phyloP scores from a whole-genome alignment of 2,888 invertebrate species.

The Azorinus chamasolen region DNA sequence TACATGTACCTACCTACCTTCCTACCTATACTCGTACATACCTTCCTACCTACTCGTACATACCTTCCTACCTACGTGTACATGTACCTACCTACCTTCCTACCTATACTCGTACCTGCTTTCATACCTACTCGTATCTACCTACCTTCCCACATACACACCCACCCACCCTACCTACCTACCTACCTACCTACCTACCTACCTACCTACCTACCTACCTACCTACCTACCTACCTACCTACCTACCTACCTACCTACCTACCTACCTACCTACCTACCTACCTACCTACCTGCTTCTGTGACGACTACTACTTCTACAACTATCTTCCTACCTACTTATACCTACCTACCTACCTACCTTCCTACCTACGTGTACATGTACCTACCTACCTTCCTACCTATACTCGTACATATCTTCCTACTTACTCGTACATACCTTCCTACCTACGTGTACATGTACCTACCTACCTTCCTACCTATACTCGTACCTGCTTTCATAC shows the following conservation, averaged over 20 bases:
- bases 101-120: conserved; percentile 3
- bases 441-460: background rate
- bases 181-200: conserved; percentile 2
- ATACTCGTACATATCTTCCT: no score
- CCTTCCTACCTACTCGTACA: no score
- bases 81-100: conserved; percentile 4
- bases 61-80: background rate
- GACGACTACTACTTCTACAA: no score
- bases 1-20: conserved; percentile 1
- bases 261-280: conserved; percentile 11
- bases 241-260: conserved; percentile 10
- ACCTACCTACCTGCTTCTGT: background rate
- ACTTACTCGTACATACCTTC: no score
- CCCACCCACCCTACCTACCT: conserved; percentile 6
- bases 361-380: background rate
- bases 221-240: conserved; percentile 6
- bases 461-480: conserved; percentile 9
- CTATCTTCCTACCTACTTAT: no score
- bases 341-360: conserved; percentile 9
- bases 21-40: background rate
- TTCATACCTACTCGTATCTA: background rate
- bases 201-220: conserved; percentile 18
- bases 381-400: conserved; percentile 8
- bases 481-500: background rate
- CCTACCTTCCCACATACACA: conserved; percentile 2